phyloP scores from a whole-genome alignment of 2,888 invertebrate genomes.

The Rhorus exstirpatorius region DNA sequence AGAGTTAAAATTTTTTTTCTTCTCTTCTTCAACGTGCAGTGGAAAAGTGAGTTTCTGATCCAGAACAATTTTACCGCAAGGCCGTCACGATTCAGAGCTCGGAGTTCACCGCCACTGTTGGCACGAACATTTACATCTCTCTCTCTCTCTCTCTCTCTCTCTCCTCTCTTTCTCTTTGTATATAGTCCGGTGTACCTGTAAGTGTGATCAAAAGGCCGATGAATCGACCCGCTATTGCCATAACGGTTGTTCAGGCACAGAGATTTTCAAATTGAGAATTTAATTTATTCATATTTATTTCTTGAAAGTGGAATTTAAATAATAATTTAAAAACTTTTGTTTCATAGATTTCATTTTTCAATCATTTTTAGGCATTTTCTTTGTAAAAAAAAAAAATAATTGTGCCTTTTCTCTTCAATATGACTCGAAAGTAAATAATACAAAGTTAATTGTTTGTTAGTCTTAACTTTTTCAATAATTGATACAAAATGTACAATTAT shows the following conservation, averaged over 20 bases:
- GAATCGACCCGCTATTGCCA: constrained; percentile 47
- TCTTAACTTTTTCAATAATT: too few relatives aligned
- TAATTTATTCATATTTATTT: constrained; percentile 14
- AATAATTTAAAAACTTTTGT: too few relatives aligned
- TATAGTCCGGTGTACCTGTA: constrained; percentile 13
- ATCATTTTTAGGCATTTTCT: too few relatives aligned
- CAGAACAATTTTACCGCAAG: constrained; percentile 75
- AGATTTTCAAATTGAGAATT: constrained; percentile 23
- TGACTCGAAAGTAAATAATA: too few relatives aligned
- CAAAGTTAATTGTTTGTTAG: too few relatives aligned
- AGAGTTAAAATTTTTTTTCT: neutral
- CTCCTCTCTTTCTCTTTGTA: constrained; percentile 8
- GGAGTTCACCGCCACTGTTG: constrained; percentile 59
- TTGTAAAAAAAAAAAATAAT: too few relatives aligned
- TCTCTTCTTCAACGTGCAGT: constrained; percentile 45
- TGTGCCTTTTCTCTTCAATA: neutral
- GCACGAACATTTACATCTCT: constrained; percentile 42
- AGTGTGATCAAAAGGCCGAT: constrained; percentile 52
- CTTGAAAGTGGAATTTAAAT: neutral
- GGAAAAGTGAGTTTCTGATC: constrained; percentile 74
- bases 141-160: neutral
- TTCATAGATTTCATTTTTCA: too few relatives aligned
- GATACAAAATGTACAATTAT: too few relatives aligned
- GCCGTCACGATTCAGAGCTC: constrained; percentile 72
- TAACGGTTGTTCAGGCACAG: constrained; percentile 34